A percentile compares a stretch with the other conserved stretches of the same genome.
These are phyloP conservation scores for Syncerus caffer DNA, from an alignment of 2,797 vertebrate genomes.

Conservation along the genomic window DNA sequence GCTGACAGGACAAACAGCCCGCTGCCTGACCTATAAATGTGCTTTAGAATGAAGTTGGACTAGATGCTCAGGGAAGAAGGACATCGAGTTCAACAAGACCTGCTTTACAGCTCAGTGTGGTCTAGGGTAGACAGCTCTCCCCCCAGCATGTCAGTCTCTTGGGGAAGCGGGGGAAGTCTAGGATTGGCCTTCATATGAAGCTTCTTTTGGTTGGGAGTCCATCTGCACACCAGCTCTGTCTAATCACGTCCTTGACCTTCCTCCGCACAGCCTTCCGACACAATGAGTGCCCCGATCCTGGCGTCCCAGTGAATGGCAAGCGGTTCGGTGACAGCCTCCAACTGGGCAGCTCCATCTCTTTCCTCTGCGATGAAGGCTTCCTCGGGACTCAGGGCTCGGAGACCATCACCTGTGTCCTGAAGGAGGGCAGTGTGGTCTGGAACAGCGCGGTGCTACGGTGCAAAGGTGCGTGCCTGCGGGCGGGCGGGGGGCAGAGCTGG, in stretches of 20 bases:
- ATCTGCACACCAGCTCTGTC: not conserved
- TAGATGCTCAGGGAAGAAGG: not conserved
- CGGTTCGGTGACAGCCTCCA: slow-evolving; percentile 97
- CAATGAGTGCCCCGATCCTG: slow-evolving; percentile 97
- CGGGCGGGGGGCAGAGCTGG: rapidly evolving
- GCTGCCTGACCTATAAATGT: not conserved
- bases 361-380: slow-evolving; percentile 97
- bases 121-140: not conserved
- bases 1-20: not conserved
- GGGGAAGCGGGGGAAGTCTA: not conserved
- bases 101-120: not conserved
- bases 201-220: not conserved
- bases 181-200: not conserved
- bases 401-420: slow-evolving; percentile 95
- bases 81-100: not conserved
- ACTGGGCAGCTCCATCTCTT: slow-evolving; percentile 97
- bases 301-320: slow-evolving; percentile 96
- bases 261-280: slow-evolving; percentile 91
- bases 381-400: slow-evolving; percentile 96
- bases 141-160: not conserved
- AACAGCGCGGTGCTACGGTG: slow-evolving; percentile 95
- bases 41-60: not conserved
- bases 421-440: slow-evolving; percentile 98
- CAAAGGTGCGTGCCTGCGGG: slow-evolving; percentile 85
- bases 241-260: not conserved